phyloP scores from a whole-genome alignment of 2,888 invertebrate genomes.

The Rosalia funebris region DNA sequence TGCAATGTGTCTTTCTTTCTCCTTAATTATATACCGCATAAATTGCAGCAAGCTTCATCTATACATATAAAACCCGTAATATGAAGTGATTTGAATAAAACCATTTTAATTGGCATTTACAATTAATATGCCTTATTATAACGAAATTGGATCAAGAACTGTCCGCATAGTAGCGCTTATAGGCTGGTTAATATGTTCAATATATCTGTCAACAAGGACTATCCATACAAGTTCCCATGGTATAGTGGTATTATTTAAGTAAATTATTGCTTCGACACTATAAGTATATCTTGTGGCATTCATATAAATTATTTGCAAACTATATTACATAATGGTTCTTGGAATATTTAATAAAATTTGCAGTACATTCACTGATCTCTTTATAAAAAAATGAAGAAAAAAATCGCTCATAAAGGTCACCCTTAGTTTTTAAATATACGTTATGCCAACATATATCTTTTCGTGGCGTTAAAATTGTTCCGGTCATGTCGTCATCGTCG shows the following conservation, averaged over 20 bases:
- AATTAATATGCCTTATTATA: slow-evolving; percentile 31
- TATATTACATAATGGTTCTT: too few species aligned
- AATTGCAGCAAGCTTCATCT: neutral
- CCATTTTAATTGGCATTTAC: slow-evolving; percentile 35
- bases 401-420: too few species aligned
- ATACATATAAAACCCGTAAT: slow-evolving; percentile 14
- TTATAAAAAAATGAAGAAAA: too few species aligned
- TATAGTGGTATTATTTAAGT: slow-evolving; percentile 29
- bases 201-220: slow-evolving; percentile 27
- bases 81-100: slow-evolving; percentile 31
- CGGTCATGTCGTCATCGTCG: too few species aligned
- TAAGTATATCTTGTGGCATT: too few species aligned
- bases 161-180: slow-evolving; percentile 9
- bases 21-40: slow-evolving; percentile 6
- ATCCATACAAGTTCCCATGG: slow-evolving; percentile 32
- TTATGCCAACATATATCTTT: too few species aligned
- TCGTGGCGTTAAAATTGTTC: too few species aligned
- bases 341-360: too few species aligned
- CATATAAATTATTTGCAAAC: too few species aligned
- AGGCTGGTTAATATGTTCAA: slow-evolving; percentile 13
- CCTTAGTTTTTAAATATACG: too few species aligned
- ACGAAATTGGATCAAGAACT: slow-evolving; percentile 23
- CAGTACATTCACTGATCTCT: too few species aligned
- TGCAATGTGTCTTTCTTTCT: neutral
- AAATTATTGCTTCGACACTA: slow-evolving; percentile 21